phyloP scores from a whole-genome alignment of 2,113 vertebrate genomes.

The Cheilinus undulatus region DNA sequence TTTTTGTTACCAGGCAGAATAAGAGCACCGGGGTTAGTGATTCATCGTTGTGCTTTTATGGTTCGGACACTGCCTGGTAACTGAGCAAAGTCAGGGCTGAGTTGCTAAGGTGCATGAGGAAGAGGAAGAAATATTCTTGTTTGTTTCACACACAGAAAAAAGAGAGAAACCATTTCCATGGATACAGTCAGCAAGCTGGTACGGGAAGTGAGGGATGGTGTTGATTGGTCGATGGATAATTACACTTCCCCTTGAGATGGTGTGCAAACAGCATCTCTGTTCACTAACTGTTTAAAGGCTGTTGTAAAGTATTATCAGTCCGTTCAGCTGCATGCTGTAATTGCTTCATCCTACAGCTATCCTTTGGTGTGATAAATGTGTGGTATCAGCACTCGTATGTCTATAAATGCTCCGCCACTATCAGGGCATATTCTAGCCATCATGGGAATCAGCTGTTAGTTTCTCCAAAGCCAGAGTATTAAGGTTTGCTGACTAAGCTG shows the following conservation, averaged over 20 bases:
- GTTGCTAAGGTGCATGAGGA: conserved; percentile 57
- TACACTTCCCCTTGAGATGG: conserved; percentile 79
- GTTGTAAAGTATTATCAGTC: conserved; percentile 71
- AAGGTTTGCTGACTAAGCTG: conserved; percentile 55
- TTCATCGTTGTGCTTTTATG: conserved; percentile 55
- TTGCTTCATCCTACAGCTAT: conserved; percentile 66
- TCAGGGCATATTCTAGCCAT: conserved; percentile 31
- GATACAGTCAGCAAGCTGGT: conserved; percentile 82
- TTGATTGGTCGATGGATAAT: conserved; percentile 81
- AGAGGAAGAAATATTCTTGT: conserved; percentile 50
- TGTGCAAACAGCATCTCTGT: conserved; percentile 68
- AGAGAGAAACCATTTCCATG: conserved; percentile 76
- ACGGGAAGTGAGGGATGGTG: conserved; percentile 72
- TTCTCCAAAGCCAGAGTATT: conserved; percentile 54
- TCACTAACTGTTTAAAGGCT: conserved; percentile 61
- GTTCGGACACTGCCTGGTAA: conserved; percentile 46
- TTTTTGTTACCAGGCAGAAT: conserved; percentile 25
- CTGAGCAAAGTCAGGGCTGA: conserved; percentile 42
- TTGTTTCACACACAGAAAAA: conserved; percentile 9
- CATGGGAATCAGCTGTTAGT: conserved; percentile 68
- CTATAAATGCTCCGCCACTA: conserved; percentile 66
- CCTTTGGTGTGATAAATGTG: conserved; percentile 71
- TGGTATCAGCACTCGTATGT: conserved; percentile 67
- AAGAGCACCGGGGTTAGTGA: neutral
- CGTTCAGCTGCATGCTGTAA: conserved; percentile 64